Evolutionary conservation across 1,140 invertebrate genomes (phyloP), one percentile per base, ranked within the genome.

Genomic region (Laupala kohalensis): DNA sequence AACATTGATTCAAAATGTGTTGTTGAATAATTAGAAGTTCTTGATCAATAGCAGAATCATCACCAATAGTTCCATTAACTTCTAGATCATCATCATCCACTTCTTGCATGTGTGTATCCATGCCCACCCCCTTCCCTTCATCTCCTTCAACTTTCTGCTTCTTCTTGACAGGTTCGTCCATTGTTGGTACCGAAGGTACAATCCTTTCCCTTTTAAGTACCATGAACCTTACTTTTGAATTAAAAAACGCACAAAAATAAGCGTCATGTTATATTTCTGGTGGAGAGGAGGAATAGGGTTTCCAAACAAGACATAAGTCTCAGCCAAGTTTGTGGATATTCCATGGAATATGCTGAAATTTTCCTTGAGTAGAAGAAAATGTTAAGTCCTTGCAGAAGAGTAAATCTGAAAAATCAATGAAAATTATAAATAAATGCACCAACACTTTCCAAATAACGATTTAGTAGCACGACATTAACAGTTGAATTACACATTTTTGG

Each of bases 161-260:
- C 79, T 91, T 91, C 80, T 90, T 91, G 62, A 88, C 86, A 73
- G 90, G 89, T 81, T 90, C 89, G 79, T 89, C 88, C 82, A 83
- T 83, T 69, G 69, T 77, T 74, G 72, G 75, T 69, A 65, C 71
- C 72, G 76, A 77, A 77, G 77, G 76, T 76, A 74, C 75, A 74
- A 73, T 74, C 70, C 64, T 64, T 13, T 70, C 74, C 73, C 72
- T 76, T 75, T 73, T 72, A 77, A 78, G 78, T 78, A 81, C 79
- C 80, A 80, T 80, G 73, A 80, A 79, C 77, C 75, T 72, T 37
- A 67, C 19, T 72, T 73, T 73, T 72, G 26, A 70, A 27, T 6
- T 25, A 64, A 30, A 19, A 25, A 25, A 12, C 4, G 19, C 37
- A 53, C 23, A 9, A 9, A 70, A 70, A 62, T 62, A 70, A 25